phyloP scores from a whole-genome alignment of 1,140 invertebrate genomes.

The Harpegnathos saltator region DNA sequence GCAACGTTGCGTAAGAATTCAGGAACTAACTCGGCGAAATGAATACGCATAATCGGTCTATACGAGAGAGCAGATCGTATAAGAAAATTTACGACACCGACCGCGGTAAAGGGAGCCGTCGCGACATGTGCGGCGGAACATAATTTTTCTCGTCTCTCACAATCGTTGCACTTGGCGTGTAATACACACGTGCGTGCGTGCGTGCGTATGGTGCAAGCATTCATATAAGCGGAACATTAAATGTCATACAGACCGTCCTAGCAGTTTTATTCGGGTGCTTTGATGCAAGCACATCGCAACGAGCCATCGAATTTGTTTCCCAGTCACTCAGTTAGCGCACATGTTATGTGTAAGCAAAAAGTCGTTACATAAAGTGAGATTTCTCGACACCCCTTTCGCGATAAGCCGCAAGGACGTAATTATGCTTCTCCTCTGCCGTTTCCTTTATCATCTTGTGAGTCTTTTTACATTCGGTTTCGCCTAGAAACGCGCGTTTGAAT shows the following conservation, averaged over 20 bases:
- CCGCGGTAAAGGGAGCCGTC: conserved; percentile 12
- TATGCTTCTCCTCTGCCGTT: background rate
- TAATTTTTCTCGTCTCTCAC: conserved; percentile 29
- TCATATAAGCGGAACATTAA: background rate
- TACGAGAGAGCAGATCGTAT: background rate
- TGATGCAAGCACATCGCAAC: background rate
- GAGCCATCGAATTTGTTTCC: background rate
- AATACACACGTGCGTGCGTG: background rate
- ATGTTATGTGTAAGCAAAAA: background rate
- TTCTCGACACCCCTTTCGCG: background rate
- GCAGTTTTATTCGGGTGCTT: no score
- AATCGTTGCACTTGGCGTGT: conserved; percentile 1
- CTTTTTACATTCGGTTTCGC: background rate
- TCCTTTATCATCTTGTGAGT: background rate
- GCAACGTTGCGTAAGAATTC: conserved; percentile 49
- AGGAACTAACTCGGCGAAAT: conserved; percentile 35
- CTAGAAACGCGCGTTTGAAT: background rate
- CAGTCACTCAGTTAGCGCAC: background rate
- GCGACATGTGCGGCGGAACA: background rate
- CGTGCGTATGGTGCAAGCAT: no score
- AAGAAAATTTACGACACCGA: conserved; percentile 13
- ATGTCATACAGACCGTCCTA: background rate
- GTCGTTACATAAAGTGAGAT: conserved; percentile 21
- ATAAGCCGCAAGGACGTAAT: conserved; percentile 5
- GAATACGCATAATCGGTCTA: conserved; percentile 34